Evolutionary conservation across 2,888 invertebrate genomes (phyloP).

Genomic region (Ectobius pallidus): DNA sequence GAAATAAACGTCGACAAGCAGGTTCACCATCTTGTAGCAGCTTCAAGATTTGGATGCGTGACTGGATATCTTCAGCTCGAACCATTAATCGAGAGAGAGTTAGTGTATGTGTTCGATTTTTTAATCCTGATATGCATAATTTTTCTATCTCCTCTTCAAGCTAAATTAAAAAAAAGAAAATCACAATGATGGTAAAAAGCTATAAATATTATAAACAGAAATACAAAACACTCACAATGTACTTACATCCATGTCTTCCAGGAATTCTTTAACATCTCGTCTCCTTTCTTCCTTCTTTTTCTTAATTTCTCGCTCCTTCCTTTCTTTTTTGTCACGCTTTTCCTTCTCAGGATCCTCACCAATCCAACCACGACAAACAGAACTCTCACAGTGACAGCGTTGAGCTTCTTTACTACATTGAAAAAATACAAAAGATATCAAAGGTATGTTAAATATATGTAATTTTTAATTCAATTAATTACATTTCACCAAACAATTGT

Average conservation of each 20-base stretch:
- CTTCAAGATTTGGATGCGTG: slow-evolving; percentile 71
- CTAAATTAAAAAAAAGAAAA: slow-evolving; percentile 61
- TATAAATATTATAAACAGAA: slow-evolving; percentile 23
- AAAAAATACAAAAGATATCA: not conserved
- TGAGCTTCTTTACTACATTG: slow-evolving; percentile 84
- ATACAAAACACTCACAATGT: not conserved
- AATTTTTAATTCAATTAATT: too few species aligned
- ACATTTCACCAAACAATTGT: too few species aligned
- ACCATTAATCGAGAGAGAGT: slow-evolving; percentile 91
- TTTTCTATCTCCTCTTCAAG: slow-evolving; percentile 89
- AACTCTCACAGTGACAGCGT: slow-evolving; percentile 90
- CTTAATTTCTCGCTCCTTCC: slow-evolving; percentile 52
- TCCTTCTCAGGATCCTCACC: slow-evolving; percentile 77
- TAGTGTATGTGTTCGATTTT: slow-evolving; percentile 89
- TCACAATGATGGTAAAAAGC: too few species aligned
- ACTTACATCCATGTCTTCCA: slow-evolving; percentile 68
- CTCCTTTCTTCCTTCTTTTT: slow-evolving; percentile 50
- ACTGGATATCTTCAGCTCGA: slow-evolving; percentile 81
- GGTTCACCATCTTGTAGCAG: slow-evolving; percentile 80
- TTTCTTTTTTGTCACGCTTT: slow-evolving; percentile 45
- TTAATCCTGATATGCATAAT: slow-evolving; percentile 76
- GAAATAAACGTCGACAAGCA: slow-evolving; percentile 84
- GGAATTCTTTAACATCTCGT: slow-evolving; percentile 53
- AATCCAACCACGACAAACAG: slow-evolving; percentile 93
- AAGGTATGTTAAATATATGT: too few species aligned